Conservation (phyloP, 2,888 invertebrate species). For the Lymantria dispar region DNA sequence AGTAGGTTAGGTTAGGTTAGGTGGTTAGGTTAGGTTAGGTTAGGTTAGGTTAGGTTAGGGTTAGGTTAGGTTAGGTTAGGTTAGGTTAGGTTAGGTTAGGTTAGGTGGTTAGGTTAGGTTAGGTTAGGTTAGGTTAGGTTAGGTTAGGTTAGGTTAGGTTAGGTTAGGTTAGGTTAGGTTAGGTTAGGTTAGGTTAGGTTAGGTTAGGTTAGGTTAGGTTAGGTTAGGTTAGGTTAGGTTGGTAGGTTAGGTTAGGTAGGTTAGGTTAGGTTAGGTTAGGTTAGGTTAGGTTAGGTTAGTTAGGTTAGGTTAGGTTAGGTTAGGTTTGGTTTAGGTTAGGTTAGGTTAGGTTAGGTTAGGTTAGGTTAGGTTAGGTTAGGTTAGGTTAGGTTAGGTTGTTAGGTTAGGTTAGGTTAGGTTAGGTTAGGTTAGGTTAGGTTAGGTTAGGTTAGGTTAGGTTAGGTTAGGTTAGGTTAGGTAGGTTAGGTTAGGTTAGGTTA, state of each 20-base stretch:
- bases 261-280: constrained; percentile 20
- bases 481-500: constrained; percentile 16
- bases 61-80: constrained; percentile 27
- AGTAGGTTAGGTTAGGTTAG: too few species aligned
- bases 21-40: constrained; percentile 28
- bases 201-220: constrained; percentile 11
- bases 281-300: constrained; percentile 25
- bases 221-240: too few species aligned
- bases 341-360: constrained; percentile 25
- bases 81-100: constrained; percentile 14
- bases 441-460: constrained; percentile 28
- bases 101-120: constrained; percentile 16
- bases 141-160: constrained; percentile 18
- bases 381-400: too few species aligned
- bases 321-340: constrained; percentile 13
- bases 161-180: constrained; percentile 15
- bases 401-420: constrained; percentile 28
- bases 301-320: constrained; percentile 21
- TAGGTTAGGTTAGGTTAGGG: constrained; percentile 28
- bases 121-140: constrained; percentile 18
- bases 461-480: constrained; percentile 21
- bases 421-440: constrained; percentile 28
- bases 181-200: constrained; percentile 13
- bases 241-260: too few species aligned
- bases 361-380: constrained; percentile 27